Base-by-base conservation (phyloP, 2,888 invertebrate genomes). In the Trypoxylon attenuatum region DNA sequence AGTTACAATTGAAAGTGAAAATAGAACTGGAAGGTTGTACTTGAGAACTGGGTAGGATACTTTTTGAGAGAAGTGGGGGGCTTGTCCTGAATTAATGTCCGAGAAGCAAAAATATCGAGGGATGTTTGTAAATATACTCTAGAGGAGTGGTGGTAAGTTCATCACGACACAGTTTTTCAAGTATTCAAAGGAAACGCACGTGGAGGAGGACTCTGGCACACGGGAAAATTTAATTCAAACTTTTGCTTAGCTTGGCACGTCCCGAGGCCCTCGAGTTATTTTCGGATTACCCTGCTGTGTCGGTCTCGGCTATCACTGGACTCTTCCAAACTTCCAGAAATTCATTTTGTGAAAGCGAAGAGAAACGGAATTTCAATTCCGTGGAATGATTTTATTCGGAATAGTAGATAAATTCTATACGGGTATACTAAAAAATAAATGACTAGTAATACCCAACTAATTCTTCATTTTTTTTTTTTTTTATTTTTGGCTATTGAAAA, bases 201-300 rank as follows among this genome's bases (percentile, higher is more conserved):
- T 33, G 41, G 15, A 38, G 41, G 15, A 38, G 22, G 33, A 18
- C 33, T 47, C 18, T 49, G 41, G 59, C 43, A 38, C n/a, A n/a
- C 25, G 51, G 42, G 49, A 69, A 51, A 72, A 75, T 69, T 73
- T 70, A 63, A 76, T 78, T 72, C 43, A 70, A 61, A 68, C 45
- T 70, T 73, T 73, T 69, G 72, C 69, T 79, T 77, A 59, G 56
- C 75, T 82, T 82, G 82, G 81, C 82, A 79, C 66, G 68, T 62
- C 65, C 39, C 39, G 56, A 49, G 61, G 66, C 59, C 38, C 69
- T 33, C 57, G 29, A 61, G 71, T 72, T 82, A 82, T 82, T 81
- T 78, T 71, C 76, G 77, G 78, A 77, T 47, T 29, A 16, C 25
- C 56, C 13, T 25, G 43, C 33, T 49, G 27, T 43, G 54, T 27